Evolutionary conservation across 2,113 vertebrate genomes (phyloP).

Genomic region (Emydocephalus ijimae): DNA sequence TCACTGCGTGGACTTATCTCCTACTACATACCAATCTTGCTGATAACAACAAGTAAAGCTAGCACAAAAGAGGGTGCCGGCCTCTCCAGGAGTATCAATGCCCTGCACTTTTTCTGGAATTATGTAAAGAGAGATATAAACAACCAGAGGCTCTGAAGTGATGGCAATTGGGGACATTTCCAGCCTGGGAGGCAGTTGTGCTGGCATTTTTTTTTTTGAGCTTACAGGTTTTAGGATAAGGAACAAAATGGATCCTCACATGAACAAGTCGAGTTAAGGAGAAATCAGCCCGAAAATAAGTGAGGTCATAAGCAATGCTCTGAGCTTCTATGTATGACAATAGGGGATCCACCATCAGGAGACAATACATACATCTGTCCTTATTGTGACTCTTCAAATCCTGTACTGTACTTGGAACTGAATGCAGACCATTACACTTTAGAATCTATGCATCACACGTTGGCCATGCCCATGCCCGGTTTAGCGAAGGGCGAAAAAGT

Average conservation of each 20-base stretch:
- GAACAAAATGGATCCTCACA: conserved; percentile 14
- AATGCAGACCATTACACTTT: background rate
- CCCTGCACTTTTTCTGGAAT: conserved; percentile 43
- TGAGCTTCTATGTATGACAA: background rate
- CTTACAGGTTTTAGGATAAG: background rate
- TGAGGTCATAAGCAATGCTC: background rate
- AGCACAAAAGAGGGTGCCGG: conserved; percentile 11
- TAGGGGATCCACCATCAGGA: background rate
- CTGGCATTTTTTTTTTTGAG: conserved; percentile 46
- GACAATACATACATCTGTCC: background rate
- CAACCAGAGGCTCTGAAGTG: conserved; percentile 44
- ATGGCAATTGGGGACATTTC: conserved; percentile 38
- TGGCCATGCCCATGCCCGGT: too few relatives aligned
- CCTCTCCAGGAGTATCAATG: conserved; percentile 1
- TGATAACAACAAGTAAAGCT: conserved; percentile 29
- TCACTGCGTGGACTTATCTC: conserved; percentile 4
- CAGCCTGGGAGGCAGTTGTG: conserved; percentile 36
- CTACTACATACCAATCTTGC: background rate
- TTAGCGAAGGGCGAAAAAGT: too few relatives aligned
- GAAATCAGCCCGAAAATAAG: conserved; percentile 23
- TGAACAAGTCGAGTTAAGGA: background rate
- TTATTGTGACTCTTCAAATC: background rate
- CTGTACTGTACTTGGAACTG: background rate
- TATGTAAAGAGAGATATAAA: conserved; percentile 52
- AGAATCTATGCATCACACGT: too few relatives aligned